These are phyloP conservation scores for Coranthus polyacanthus DNA, from an alignment of 2,797 vertebrate species.

Conservation along the genomic window DNA sequence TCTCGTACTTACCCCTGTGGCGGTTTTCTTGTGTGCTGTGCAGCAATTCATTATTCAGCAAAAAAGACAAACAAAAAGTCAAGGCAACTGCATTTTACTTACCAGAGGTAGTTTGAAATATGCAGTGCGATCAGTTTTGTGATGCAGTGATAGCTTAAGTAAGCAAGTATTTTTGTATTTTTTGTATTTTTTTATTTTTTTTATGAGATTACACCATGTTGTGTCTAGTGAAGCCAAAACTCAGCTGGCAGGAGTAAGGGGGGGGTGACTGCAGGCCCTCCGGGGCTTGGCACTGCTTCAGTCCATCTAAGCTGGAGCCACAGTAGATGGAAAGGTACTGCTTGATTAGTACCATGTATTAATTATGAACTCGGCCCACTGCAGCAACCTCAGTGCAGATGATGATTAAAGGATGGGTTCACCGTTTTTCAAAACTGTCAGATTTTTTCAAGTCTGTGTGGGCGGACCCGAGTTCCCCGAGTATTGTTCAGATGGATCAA, in stretches of 20 bases:
- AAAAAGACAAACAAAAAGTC: constrained; percentile 8
- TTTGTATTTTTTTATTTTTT: neutral
- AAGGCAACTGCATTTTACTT: constrained; percentile 11
- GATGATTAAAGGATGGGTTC: neutral
- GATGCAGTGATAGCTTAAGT: constrained; percentile 15
- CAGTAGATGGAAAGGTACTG: constrained; percentile 33
- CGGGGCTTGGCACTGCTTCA: constrained; percentile 63
- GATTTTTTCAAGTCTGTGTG: too few relatives aligned
- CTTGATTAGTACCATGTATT: constrained; percentile 49
- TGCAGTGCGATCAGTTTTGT: constrained; percentile 31
- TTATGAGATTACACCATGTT: constrained; percentile 44
- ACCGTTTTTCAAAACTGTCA: too few relatives aligned
- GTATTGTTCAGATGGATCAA: too few relatives aligned
- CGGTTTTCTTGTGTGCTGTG: constrained; percentile 13
- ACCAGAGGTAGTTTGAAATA: constrained; percentile 21
- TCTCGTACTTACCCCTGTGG: neutral
- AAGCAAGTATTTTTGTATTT: constrained; percentile 25
- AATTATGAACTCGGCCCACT: constrained; percentile 48
- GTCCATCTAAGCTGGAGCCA: constrained; percentile 49
- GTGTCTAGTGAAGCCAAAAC: constrained; percentile 50
- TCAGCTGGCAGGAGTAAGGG: constrained; percentile 36
- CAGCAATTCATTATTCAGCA: constrained; percentile 5
- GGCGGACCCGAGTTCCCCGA: too few relatives aligned
- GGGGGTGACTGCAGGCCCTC: constrained; percentile 38
- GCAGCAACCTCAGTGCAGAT: constrained; percentile 16